Evolutionary conservation across 2,113 vertebrate species (phyloP).

Genomic region (crab-eating macaque (Macaca fascicularis)): DNA sequence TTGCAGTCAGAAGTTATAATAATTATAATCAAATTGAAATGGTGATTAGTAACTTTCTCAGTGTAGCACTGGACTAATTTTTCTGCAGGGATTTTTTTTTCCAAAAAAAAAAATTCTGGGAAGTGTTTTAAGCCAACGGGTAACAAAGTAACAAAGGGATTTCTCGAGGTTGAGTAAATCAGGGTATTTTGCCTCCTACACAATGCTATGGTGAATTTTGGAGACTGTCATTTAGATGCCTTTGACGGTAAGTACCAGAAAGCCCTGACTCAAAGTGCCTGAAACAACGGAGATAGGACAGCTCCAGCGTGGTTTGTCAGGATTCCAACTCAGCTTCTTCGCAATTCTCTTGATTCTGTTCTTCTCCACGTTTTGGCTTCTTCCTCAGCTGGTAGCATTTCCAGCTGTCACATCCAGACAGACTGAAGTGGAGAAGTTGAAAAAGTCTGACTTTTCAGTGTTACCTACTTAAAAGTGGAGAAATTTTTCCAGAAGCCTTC

Average conservation of each 20-base stretch:
- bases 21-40: not conserved
- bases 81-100: not conserved
- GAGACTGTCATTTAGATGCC: not conserved
- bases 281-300: not conserved
- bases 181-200: not conserved
- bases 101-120: not conserved
- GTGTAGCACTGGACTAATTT: not conserved
- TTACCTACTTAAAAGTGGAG: not conserved
- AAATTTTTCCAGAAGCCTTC: not conserved
- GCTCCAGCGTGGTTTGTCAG: too few species aligned
- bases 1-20: not conserved
- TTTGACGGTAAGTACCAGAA: not conserved
- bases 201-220: not conserved
- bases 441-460: not conserved
- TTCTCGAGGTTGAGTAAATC: not conserved
- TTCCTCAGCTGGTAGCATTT: not conserved
- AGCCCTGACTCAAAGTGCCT: not conserved
- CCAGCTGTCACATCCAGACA: not conserved
- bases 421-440: not conserved
- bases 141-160: not conserved
- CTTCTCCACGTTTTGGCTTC: not conserved
- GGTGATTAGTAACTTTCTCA: not conserved
- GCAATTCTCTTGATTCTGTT: not conserved
- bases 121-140: not conserved
- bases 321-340: not conserved